Conservation (phyloP, 2,113 vertebrate genomes). For the Zosterops pallidus region DNA sequence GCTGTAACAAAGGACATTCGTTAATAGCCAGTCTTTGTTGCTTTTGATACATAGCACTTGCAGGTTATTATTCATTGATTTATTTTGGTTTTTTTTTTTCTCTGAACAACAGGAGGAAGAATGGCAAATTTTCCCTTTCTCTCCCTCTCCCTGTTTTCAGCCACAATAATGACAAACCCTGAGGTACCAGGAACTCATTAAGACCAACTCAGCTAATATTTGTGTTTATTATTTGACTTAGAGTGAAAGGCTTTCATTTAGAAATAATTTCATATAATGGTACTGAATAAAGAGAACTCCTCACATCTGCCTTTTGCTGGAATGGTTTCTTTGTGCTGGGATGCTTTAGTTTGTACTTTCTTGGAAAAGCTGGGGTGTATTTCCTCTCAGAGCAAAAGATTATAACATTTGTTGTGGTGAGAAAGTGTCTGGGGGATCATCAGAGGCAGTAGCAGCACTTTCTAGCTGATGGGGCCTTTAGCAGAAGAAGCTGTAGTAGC, state of each 20-base stretch:
- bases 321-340: not conserved
- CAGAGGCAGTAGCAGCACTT: not conserved
- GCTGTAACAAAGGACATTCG: not conserved
- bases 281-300: not conserved
- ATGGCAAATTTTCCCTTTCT: not conserved
- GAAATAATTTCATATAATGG: not conserved
- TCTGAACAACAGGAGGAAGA: not conserved
- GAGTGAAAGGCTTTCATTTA: not conserved
- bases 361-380: not conserved
- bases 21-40: not conserved
- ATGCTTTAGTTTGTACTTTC: not conserved
- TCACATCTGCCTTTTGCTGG: not conserved
- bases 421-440: not conserved
- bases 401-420: not conserved
- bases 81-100: not conserved
- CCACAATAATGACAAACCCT: not conserved
- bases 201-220: not conserved
- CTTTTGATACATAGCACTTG: not conserved
- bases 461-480: not conserved
- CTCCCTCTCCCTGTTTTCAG: not conserved
- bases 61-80: not conserved
- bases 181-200: not conserved
- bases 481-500: not conserved
- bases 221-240: not conserved
- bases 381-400: not conserved